These are phyloP conservation scores for Mythimna vitellina DNA, from an alignment of 2,888 invertebrate genomes.

Conservation along the genomic window DNA sequence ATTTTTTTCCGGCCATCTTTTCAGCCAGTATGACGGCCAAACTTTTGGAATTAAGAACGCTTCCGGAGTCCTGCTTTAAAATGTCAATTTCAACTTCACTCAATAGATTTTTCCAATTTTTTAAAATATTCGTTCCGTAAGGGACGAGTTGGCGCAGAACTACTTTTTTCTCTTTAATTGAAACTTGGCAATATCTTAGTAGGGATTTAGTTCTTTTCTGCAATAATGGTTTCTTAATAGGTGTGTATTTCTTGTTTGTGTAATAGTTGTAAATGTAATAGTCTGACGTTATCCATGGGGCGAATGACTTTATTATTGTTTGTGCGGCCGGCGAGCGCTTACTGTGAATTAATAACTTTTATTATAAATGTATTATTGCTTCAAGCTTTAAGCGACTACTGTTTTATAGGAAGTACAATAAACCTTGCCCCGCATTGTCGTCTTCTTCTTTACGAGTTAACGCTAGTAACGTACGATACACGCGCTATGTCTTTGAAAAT, in stretches of 20 bases:
- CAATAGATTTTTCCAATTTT: slow-evolving; percentile 44
- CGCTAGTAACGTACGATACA: not conserved
- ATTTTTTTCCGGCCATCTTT: slow-evolving; percentile 13
- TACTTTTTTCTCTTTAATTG: slow-evolving; percentile 57
- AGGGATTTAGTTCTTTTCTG: slow-evolving; percentile 23
- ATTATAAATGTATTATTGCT: slow-evolving; percentile 33
- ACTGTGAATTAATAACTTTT: slow-evolving; percentile 24
- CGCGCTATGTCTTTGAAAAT: not conserved
- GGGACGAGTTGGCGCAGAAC: slow-evolving; percentile 44
- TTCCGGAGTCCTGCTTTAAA: slow-evolving; percentile 26
- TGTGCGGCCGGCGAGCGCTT: not conserved
- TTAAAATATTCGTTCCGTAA: slow-evolving; percentile 37
- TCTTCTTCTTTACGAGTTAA: not conserved
- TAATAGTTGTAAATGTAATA: slow-evolving; percentile 44
- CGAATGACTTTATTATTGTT: slow-evolving; percentile 47
- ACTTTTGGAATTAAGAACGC: slow-evolving; percentile 39
- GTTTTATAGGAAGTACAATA: slow-evolving; percentile 19
- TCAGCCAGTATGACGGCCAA: slow-evolving; percentile 31
- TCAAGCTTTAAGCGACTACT: slow-evolving; percentile 35
- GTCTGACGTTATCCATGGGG: slow-evolving; percentile 32
- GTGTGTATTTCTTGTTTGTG: slow-evolving; percentile 2
- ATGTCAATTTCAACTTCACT: slow-evolving; percentile 46
- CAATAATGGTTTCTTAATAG: slow-evolving; percentile 40
- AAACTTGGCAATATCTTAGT: slow-evolving; percentile 50
- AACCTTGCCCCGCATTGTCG: not conserved